A percentile compares a stretch with the other conserved stretches of the same genome.
These are phyloP conservation scores for Tachina grossa DNA, from an alignment of 2,888 invertebrate genomes.

Conservation along the genomic window DNA sequence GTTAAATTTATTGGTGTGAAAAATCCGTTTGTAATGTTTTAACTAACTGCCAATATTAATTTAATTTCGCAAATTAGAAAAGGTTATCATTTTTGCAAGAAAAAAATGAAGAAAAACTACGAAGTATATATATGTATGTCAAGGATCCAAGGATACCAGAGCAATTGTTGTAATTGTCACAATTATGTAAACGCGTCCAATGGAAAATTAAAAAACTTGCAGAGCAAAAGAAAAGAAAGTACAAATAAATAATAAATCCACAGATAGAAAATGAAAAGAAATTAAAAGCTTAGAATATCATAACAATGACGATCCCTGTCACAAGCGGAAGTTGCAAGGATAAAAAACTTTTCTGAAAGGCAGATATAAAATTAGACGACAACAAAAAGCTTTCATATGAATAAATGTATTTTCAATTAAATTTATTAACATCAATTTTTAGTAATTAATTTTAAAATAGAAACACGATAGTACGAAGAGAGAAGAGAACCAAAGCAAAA, in stretches of 20 bases:
- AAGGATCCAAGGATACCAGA: conserved; percentile 32
- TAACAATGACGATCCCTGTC: conserved; percentile 48
- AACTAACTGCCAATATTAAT: conserved; percentile 32
- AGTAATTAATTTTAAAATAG: conserved; percentile 48
- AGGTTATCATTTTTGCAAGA: neutral
- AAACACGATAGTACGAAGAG: neutral
- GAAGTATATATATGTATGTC: neutral
- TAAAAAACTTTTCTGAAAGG: conserved; percentile 47
- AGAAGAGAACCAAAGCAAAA: neutral
- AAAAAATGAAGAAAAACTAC: neutral
- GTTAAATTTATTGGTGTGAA: neutral
- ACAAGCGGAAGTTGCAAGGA: conserved; percentile 58
- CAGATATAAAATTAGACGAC: neutral
- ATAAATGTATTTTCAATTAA: conserved; percentile 43
- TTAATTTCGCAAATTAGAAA: conserved; percentile 15
- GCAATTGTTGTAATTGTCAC: conserved; percentile 50
- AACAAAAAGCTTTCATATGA: neutral
- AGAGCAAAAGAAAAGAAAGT: conserved; percentile 12
- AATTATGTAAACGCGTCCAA: conserved; percentile 60
- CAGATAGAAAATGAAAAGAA: conserved; percentile 22
- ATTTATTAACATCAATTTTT: conserved; percentile 47
- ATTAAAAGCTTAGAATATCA: conserved; percentile 23
- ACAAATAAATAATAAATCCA: conserved; percentile 31
- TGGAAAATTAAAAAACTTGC: conserved; percentile 65
- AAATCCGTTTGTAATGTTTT: conserved; percentile 14